A percentile compares a stretch with the other conserved stretches of the same genome.
These are phyloP conservation scores for Isaurus tuberculatus DNA, from an alignment of 92 coral and sea anemone genomes.

Conservation along the genomic window DNA sequence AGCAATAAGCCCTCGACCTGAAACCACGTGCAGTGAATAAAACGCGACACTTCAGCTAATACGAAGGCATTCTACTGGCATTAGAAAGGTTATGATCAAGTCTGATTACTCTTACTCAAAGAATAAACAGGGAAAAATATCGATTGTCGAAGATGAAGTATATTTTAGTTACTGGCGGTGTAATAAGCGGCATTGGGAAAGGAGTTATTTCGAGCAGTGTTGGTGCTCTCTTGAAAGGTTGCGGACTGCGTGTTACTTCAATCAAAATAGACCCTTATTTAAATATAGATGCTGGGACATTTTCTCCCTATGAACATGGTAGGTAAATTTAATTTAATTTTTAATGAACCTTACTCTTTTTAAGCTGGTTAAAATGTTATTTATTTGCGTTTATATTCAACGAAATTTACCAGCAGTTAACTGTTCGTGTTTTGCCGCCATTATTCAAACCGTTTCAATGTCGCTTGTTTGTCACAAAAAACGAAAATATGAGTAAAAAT, in stretches of 20 bases:
- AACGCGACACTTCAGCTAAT: neutral
- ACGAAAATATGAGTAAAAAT: too few relatives aligned
- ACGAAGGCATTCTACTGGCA: neutral
- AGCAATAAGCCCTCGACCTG: neutral
- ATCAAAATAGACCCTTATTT: conserved; percentile 98
- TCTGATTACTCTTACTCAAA: neutral
- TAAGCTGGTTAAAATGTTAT: neutral
- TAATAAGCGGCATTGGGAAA: conserved; percentile 98
- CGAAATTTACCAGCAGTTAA: neutral
- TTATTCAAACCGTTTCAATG: too few relatives aligned
- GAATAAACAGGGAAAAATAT: neutral
- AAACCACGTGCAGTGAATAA: neutral
- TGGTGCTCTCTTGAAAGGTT: conserved; percentile 92
- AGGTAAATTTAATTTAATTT: neutral
- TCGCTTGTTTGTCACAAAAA: too few relatives aligned
- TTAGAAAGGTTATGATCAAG: neutral
- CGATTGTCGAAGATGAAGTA: conserved; percentile 77
- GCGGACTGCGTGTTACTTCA: conserved; percentile 90
- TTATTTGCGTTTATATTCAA: too few relatives aligned
- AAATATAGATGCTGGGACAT: conserved; percentile 98
- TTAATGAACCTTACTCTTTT: neutral
- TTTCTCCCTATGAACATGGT: conserved; percentile 99
- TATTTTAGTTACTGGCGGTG: conserved; percentile 96
- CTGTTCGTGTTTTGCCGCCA: too few relatives aligned
- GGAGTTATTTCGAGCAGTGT: conserved; percentile 97